These are phyloP conservation scores for Lamprotornis superbus DNA, from an alignment of 2,113 vertebrate species.

Conservation along the genomic window DNA sequence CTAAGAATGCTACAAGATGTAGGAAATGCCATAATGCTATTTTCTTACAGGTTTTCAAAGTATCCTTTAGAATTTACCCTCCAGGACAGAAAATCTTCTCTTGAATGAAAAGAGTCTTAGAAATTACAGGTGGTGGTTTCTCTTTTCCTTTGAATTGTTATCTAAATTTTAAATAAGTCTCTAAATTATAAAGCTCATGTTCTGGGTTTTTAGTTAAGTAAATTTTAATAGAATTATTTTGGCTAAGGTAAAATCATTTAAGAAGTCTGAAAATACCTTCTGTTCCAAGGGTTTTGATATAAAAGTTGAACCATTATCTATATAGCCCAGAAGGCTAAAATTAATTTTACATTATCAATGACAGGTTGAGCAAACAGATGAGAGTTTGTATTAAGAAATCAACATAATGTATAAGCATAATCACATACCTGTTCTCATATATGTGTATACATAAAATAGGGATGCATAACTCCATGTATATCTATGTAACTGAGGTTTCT, in stretches of 20 bases:
- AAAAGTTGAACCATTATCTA: background rate
- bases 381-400: background rate
- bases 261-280: slow-evolving; percentile 9
- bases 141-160: background rate
- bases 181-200: background rate
- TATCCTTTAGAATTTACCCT: background rate
- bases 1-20: background rate
- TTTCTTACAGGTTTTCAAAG: background rate
- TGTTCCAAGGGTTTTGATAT: background rate
- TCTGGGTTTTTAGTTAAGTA: background rate
- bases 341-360: background rate
- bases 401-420: background rate
- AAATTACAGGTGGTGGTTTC: rapidly evolving
- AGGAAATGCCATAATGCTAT: background rate
- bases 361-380: background rate
- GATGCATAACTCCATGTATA: background rate
- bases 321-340: background rate
- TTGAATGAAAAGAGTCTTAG: background rate
- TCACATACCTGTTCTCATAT: background rate
- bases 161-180: slow-evolving; percentile 20
- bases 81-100: background rate
- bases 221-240: slow-evolving; percentile 17
- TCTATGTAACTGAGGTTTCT: background rate
- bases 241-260: background rate
- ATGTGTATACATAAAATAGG: background rate